Evolutionary conservation across 2,113 vertebrate genomes (phyloP), one percentile per base, ranked within the genome.

Genomic region (Vimba vimba): DNA sequence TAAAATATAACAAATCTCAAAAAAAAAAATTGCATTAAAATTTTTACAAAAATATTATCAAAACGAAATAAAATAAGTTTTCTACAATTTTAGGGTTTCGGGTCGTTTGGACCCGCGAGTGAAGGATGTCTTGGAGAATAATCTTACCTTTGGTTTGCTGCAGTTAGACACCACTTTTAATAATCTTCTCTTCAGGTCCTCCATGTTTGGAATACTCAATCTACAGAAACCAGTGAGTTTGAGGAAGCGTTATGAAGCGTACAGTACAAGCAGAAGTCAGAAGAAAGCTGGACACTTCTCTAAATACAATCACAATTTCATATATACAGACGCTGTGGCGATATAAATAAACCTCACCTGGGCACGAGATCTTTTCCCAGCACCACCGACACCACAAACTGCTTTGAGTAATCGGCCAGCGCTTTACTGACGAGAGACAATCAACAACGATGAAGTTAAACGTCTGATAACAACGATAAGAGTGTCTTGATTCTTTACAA

Each of bases 321-420:
- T 59, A 66, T 64, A 50, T 12, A 73, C 85, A 68, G 86, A 45
- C 17, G 19, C 0, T 39, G 11, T 52, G 64, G 13, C 17, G 2
- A 36, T 25, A n/a, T 33, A 2, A 57, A 9, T 27, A 36, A 74
- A 75, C 13, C 93, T 95, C 85, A 99, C 98, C 98, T 96, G 86
- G 98, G 96, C 71, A 99, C 96, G 17, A 99, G 95, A 74, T 99
- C 98, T 90, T 97, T 98, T 82, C 98, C 98, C 75, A 99, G 90
- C 69, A 99, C 95, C 21, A 99, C 93, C 0, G 98, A 99, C 62
- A 99, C 82, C 6, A 97, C 96, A 92, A 99, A 99, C 89, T 91
- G 93, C 88, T 97, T 97, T 1, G 96, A 96, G 92, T 97, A 96
- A 80, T 99, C 97, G 23, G 96, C 94, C 43, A 99, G 96, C 2